phyloP scores from a whole-genome alignment of 2,113 vertebrate genomes.

The Tragulus kanchil region DNA sequence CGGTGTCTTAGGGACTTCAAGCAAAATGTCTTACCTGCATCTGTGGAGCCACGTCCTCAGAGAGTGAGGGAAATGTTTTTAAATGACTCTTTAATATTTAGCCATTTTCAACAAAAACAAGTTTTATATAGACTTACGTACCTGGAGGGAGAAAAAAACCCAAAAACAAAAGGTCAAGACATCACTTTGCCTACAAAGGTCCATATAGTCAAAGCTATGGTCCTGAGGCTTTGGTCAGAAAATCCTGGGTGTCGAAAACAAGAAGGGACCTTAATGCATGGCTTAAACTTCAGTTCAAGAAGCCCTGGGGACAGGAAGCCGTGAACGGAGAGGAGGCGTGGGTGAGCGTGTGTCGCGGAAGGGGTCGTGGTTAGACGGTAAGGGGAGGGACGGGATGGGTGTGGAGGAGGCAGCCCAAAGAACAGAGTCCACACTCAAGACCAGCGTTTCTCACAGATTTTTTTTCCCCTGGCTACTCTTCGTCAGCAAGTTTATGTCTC shows the following conservation, averaged over 20 bases:
- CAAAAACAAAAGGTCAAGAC: no score
- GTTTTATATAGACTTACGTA: no score
- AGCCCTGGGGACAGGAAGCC: neutral
- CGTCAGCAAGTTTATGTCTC: neutral
- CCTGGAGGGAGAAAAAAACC: no score
- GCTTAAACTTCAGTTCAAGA: neutral
- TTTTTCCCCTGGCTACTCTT: neutral
- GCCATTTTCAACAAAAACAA: no score
- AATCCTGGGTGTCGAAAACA: neutral
- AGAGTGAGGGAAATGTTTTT: no score
- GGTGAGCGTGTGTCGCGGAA: neutral
- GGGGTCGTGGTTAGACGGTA: neutral
- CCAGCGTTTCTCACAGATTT: neutral
- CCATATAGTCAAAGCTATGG: no score
- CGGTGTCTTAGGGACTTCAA: no score
- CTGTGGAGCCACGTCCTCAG: no score
- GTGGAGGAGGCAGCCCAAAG: neutral
- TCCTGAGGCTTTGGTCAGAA: neutral
- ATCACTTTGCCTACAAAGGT: no score
- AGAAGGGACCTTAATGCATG: neutral
- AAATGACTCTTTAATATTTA: no score
- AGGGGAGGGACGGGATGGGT: neutral
- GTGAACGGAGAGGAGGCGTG: neutral
- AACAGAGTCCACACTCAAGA: neutral
- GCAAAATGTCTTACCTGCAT: no score